Evolutionary conservation across 2,888 invertebrate genomes (phyloP).

Genomic region (Drosophila conformis): DNA sequence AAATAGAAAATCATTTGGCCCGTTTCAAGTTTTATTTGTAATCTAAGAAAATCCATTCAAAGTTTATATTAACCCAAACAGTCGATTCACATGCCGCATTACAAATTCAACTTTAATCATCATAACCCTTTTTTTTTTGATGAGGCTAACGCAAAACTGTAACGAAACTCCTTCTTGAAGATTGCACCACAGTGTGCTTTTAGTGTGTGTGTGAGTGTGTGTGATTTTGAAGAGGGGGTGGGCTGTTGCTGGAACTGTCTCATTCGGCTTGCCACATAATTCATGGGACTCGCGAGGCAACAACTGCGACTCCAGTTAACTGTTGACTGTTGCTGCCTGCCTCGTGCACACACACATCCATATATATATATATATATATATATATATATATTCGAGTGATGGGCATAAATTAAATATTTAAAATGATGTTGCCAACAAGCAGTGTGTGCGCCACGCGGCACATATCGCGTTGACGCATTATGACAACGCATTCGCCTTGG

Average conservation of each 20-base stretch:
- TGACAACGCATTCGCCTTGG: slow-evolving; percentile 43
- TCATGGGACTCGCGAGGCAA: slow-evolving; percentile 15
- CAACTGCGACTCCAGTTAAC: slow-evolving; percentile 15
- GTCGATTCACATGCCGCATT: neutral
- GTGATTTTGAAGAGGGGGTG: neutral
- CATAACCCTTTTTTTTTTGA: slow-evolving; percentile 16
- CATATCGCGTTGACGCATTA: slow-evolving; percentile 55
- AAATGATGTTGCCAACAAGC: slow-evolving; percentile 24
- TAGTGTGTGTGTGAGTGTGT: neutral
- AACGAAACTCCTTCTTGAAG: slow-evolving; percentile 7
- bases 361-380: neutral
- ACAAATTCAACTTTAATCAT: slow-evolving; percentile 10
- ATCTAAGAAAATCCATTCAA: neutral
- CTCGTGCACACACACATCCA: neutral
- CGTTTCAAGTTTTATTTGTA: neutral
- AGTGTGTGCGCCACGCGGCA: slow-evolving; percentile 38
- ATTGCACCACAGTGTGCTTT: neutral
- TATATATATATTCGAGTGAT: slow-evolving; percentile 11
- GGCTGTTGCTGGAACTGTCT: slow-evolving; percentile 7
- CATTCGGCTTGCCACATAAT: slow-evolving; percentile 7
- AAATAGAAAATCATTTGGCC: neutral
- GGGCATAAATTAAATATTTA: slow-evolving; percentile 53
- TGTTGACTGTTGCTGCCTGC: slow-evolving; percentile 27
- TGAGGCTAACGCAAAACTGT: slow-evolving; percentile 18
- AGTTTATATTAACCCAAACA: neutral